Evolutionary conservation across 2,888 invertebrate species (phyloP), one percentile per base, ranked within the genome.

Genomic region (Drosophila kuntzei): DNA sequence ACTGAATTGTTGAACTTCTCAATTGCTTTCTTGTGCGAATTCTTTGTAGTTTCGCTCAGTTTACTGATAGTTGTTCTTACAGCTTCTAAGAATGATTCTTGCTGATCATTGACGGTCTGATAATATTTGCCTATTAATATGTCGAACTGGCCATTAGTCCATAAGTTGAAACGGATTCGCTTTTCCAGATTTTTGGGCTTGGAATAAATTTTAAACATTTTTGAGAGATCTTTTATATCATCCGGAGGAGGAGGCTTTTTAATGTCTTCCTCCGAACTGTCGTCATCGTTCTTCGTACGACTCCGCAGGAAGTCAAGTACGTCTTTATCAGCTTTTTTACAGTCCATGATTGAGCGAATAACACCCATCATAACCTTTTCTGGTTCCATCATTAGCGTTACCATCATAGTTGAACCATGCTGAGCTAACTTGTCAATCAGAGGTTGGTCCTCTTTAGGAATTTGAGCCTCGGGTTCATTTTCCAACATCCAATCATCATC

Each of bases 321-420:
- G n/a, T 22, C 8, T 43, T 43, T 2, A 43, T 43, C 43, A 43
- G 22, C 43, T 43, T n/a, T 43, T n/a, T 43, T 43, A 8, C n/a
- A 22, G 8, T 43, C 22, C 22, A 43, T 0, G 11, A 43, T 43
- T 9, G 43, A 5, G 12, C 3, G 0, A 1, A 22, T 1, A 7
- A 43, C 43, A 7, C 25, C n/a, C n/a, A 3, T 12, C 3, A 41
- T 11, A 41, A 41, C 41, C 2, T 12, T 22, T 8, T 12, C n/a
- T 22, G 43, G 43, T 22, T 22, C 22, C n/a, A 9, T 43, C 22
- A 22, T 43, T n/a, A 43, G 7, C 2, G 5, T n/a, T 7, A 22
- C 6, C 22, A 43, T 22, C n/a, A 43, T 22, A 3, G 43, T 22
- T 9, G 43, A 8, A 8, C n/a, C n/a, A n/a, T 8, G 3, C 3